Evolutionary conservation across 2,888 invertebrate genomes (phyloP), one percentile per base, ranked within the genome.

Genomic region (Agriopis aurantiaria): DNA sequence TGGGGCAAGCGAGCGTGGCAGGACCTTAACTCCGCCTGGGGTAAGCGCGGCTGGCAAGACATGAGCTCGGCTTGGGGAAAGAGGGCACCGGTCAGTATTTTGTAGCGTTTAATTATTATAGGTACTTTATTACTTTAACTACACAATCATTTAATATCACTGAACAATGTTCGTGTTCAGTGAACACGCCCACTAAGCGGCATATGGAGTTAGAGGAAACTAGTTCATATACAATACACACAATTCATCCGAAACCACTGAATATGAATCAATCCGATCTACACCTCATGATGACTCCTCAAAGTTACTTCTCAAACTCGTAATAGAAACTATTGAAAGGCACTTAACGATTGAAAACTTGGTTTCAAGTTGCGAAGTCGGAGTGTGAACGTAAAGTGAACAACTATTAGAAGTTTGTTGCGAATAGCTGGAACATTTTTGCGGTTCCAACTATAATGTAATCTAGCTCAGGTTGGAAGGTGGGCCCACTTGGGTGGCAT

Each of bases 1-100:
- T 95, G 95, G 95, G 96, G 96, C 71, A 96, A 96, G 76, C 90
- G 96, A 0, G 95, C 91, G 17, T 96, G 96, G 96, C 91, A 91
- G 59, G 95, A 95, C 80, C 84, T 96, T 71, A 95, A 95, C 80
- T 85, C 94, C 1, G 92, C 95, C 6, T 95, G 95, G 95, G 96
- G 95, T 64, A 96, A 96, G 81, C 89, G 96, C 33, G 95, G 91
- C 33, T 96, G 95, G 96, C 93, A 95, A 75, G 94, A 94, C 80
- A 84, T 95, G 82, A 91, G 87, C 78, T 85, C 73, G 49, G 73
- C 75, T 14, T 95, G 95, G 95, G 96, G 96, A 71, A 96, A 96
- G 80, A 88, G 96, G 81, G 94, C 85, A 85, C 90, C 90, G 75
- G 91, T 91, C 70, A 88, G 89, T 88, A 45, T 40, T 45, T 41